Percentiles rank a stretch among this genome's conserved stretches.
Conservation (phyloP, 2,797 vertebrate species). For the Phoeniculus purpureus region DNA sequence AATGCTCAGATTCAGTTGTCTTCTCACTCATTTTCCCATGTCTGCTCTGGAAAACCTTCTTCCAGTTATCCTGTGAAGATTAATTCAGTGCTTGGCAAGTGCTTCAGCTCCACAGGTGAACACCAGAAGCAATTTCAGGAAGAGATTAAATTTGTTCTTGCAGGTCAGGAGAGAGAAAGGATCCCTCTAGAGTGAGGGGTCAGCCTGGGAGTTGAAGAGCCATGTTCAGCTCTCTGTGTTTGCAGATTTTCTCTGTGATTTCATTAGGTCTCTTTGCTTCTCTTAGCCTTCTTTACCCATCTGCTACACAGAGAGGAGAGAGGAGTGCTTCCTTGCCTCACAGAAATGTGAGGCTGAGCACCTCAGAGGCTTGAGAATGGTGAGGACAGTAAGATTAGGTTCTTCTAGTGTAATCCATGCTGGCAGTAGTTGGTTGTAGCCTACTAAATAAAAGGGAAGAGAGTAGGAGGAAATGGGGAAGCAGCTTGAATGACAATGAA, state of each 20-base stretch:
- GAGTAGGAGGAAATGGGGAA: constrained; percentile 13
- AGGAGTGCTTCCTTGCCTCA: not conserved
- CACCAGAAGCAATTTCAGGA: constrained; percentile 40
- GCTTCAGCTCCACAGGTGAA: constrained; percentile 19
- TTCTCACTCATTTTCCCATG: not conserved
- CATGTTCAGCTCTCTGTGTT: not conserved
- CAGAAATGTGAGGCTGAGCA: constrained; percentile 22
- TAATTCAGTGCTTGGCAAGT: constrained; percentile 8
- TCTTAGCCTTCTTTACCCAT: not conserved
- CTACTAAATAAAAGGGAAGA: constrained; percentile 29
- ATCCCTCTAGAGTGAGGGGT: not conserved
- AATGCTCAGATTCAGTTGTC: not conserved
- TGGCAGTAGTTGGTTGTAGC: constrained; percentile 4
- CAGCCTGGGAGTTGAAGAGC: not conserved
- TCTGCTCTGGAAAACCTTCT: constrained; percentile 21
- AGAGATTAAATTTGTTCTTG: constrained; percentile 13
- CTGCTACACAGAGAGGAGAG: not conserved
- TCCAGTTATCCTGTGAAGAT: not conserved
- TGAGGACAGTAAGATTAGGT: constrained; percentile 23
- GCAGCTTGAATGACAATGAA: constrained; percentile 47
- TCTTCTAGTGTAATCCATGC: constrained; percentile 9
- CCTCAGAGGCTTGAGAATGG: not conserved
- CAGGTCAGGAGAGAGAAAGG: not conserved
- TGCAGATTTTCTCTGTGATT: not conserved
- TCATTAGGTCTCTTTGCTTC: not conserved